These are phyloP conservation scores for Dipus sagitta DNA, from an alignment of 2,797 vertebrate genomes.

Conservation along the genomic window DNA sequence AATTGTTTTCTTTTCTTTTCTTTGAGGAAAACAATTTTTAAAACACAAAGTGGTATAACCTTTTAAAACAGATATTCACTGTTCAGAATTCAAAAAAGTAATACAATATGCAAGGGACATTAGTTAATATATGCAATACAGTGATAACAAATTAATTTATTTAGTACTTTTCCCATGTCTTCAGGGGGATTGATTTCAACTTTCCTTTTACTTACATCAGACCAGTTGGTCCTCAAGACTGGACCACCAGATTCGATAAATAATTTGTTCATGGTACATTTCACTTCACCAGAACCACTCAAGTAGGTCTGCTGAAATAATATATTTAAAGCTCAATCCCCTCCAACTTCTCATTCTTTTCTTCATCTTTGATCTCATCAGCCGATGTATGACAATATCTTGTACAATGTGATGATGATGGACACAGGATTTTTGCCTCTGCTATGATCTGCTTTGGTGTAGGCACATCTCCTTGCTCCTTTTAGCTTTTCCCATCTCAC, in stretches of 20 bases:
- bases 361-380: slow-evolving; percentile 93
- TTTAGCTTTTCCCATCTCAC: slow-evolving; percentile 91
- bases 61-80: slow-evolving; percentile 84
- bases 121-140: slow-evolving; percentile 83
- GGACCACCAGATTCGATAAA: slow-evolving; percentile 99
- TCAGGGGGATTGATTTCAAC: slow-evolving; percentile 97
- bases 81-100: slow-evolving; percentile 84
- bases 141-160: slow-evolving; percentile 78
- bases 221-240: slow-evolving; percentile 99
- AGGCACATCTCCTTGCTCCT: slow-evolving; percentile 81
- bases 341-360: slow-evolving; percentile 95
- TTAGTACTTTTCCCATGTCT: slow-evolving; percentile 96
- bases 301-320: slow-evolving; percentile 98
- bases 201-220: slow-evolving; percentile 95
- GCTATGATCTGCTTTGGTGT: slow-evolving; percentile 81
- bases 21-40: slow-evolving; percentile 82
- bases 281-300: slow-evolving; percentile 97
- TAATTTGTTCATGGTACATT: slow-evolving; percentile 99
- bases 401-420: slow-evolving; percentile 92
- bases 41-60: slow-evolving; percentile 84
- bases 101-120: slow-evolving; percentile 84
- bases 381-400: slow-evolving; percentile 97
- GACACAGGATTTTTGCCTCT: slow-evolving; percentile 90
- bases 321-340: slow-evolving; percentile 98
- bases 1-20: not conserved